A percentile compares a stretch with the other conserved stretches of the same genome.
Evolutionary conservation across 1,140 invertebrate genomes (phyloP).

Genomic region (Microplitis mediator): DNA sequence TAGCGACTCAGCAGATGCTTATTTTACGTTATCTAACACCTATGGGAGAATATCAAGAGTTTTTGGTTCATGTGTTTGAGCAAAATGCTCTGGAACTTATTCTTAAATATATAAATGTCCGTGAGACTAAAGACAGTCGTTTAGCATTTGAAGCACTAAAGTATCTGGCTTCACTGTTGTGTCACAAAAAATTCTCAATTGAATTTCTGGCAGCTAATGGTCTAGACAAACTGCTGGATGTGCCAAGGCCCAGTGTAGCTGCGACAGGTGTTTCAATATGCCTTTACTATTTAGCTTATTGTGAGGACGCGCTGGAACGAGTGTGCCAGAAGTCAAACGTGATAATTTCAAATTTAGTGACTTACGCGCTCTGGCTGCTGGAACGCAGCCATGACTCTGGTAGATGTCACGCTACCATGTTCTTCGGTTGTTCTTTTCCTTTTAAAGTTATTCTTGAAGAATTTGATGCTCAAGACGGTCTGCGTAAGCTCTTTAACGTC

Average conservation of each 20-base stretch:
- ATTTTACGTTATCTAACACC: constrained; percentile 92
- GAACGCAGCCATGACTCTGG: constrained; percentile 96
- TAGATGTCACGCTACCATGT: constrained; percentile 95
- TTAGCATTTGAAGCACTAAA: constrained; percentile 94
- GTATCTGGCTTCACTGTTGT: constrained; percentile 90
- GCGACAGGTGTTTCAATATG: constrained; percentile 96
- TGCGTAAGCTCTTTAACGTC: constrained; percentile 92
- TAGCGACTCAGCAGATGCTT: constrained; percentile 87
- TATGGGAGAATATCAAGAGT: constrained; percentile 97
- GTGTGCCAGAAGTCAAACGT: constrained; percentile 84
- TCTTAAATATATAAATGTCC: constrained; percentile 87
- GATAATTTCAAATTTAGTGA: constrained; percentile 79
- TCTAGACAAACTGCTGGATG: constrained; percentile 81
- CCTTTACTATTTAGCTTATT: constrained; percentile 95
- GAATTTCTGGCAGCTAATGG: constrained; percentile 90
- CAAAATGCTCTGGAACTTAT: constrained; percentile 89
- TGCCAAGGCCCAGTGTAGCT: constrained; percentile 90
- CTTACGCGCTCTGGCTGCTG: constrained; percentile 89
- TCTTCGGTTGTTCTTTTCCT: constrained; percentile 91
- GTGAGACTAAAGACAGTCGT: constrained; percentile 86
- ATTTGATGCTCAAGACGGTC: constrained; percentile 91
- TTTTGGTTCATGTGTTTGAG: constrained; percentile 90
- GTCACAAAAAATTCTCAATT: constrained; percentile 96
- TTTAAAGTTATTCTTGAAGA: constrained; percentile 90
- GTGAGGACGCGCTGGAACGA: constrained; percentile 96